These are phyloP conservation scores for Acanthiza pusilla DNA, from an alignment of 2,797 vertebrate genomes.

Conservation along the genomic window DNA sequence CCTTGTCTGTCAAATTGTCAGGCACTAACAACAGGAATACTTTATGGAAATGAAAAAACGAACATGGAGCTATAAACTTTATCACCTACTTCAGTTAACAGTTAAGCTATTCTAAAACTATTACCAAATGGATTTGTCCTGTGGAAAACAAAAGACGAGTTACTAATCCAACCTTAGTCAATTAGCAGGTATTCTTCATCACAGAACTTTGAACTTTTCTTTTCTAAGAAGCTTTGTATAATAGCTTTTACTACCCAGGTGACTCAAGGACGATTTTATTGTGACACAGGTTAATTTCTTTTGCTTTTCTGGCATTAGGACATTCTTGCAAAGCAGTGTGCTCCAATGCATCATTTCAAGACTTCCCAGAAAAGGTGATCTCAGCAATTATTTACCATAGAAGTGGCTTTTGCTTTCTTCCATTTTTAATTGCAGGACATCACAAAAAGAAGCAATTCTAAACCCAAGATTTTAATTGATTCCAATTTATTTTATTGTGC, in stretches of 20 bases:
- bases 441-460: background rate
- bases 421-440: background rate
- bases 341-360: background rate
- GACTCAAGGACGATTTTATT: constrained; percentile 8
- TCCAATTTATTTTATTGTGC: background rate
- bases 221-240: constrained; percentile 57
- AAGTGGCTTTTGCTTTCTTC: background rate
- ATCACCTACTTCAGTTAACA: background rate
- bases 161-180: constrained; percentile 47
- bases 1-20: background rate
- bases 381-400: background rate
- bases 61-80: background rate
- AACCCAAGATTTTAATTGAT: background rate
- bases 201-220: constrained; percentile 46
- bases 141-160: constrained; percentile 5
- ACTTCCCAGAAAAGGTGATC: background rate
- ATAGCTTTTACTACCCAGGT: constrained; percentile 45
- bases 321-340: background rate
- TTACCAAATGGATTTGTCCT: background rate
- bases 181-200: constrained; percentile 26
- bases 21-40: background rate
- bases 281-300: background rate
- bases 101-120: constrained; percentile 1
- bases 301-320: background rate
- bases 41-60: background rate